These are phyloP conservation scores for Odobenus rosmarus DNA, from an alignment of 2,113 vertebrate species.

Conservation along the genomic window DNA sequence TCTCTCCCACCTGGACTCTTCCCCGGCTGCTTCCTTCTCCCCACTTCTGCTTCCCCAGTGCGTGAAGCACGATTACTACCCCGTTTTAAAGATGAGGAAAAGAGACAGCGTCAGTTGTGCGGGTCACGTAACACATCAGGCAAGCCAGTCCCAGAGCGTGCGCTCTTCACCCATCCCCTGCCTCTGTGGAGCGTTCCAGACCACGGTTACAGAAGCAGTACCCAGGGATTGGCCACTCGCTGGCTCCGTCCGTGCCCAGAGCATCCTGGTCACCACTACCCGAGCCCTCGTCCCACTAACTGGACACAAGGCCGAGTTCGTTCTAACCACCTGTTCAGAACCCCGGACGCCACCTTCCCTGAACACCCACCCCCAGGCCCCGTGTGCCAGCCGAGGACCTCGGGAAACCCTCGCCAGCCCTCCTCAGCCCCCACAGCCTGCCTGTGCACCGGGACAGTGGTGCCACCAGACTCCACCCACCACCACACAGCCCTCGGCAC, in stretches of 20 bases:
- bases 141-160: background rate
- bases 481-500: background rate
- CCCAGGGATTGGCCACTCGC: rapidly evolving
- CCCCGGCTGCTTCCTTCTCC: background rate
- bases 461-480: too few species aligned
- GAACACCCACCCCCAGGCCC: background rate
- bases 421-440: background rate
- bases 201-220: rapidly evolving
- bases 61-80: too few species aligned
- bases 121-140: background rate
- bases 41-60: background rate
- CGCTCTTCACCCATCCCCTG: too few species aligned
- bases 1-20: background rate
- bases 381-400: background rate
- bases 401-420: too few species aligned
- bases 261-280: background rate
- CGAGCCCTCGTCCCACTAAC: rapidly evolving
- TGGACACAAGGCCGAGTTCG: background rate
- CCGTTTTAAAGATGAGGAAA: background rate
- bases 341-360: background rate
- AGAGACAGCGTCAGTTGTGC: rapidly evolving
- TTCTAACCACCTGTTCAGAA: background rate
- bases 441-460: too few species aligned
- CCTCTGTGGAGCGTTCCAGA: rapidly evolving
- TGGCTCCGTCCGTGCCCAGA: rapidly evolving